Conservation (phyloP, 2,797 vertebrate genomes). For the Argya squamiceps region DNA sequence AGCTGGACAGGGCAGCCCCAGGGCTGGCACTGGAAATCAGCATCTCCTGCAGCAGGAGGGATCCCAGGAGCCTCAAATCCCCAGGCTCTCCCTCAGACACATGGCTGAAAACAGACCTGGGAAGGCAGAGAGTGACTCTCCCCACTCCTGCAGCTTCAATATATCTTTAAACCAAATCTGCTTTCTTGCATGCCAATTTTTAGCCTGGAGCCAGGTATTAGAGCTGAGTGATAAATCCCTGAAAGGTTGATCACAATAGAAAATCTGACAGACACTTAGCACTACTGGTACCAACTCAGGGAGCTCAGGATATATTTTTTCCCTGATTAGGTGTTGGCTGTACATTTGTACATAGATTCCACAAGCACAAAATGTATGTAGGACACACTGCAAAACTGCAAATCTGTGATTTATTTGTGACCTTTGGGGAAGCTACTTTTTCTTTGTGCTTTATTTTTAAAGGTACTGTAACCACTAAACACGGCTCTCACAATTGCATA, state of each 20-base stretch:
- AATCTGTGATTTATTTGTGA: background rate
- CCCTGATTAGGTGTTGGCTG: background rate
- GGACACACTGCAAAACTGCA: background rate
- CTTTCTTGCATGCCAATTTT: slow-evolving; percentile 65
- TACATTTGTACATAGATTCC: background rate
- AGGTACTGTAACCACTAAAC: background rate
- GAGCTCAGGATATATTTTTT: background rate
- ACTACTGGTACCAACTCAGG: slow-evolving; percentile 23
- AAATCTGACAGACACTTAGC: slow-evolving; percentile 68
- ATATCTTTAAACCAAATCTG: slow-evolving; percentile 56
- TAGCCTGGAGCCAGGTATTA: slow-evolving; percentile 72
- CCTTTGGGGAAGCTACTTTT: background rate
- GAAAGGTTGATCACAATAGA: slow-evolving; percentile 63
- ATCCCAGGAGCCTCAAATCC: background rate
- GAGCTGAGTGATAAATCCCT: slow-evolving; percentile 75
- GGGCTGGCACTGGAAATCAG: background rate
- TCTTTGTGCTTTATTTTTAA: background rate
- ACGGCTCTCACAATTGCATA: background rate
- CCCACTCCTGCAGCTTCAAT: slow-evolving; percentile 26
- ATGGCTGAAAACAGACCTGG: background rate
- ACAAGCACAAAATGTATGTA: background rate
- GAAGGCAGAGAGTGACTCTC: background rate
- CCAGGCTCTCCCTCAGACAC: background rate
- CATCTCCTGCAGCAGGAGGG: background rate
- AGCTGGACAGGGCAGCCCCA: background rate